Conservation (phyloP, 2,888 invertebrate genomes). For the Eupithecia insigniata region DNA sequence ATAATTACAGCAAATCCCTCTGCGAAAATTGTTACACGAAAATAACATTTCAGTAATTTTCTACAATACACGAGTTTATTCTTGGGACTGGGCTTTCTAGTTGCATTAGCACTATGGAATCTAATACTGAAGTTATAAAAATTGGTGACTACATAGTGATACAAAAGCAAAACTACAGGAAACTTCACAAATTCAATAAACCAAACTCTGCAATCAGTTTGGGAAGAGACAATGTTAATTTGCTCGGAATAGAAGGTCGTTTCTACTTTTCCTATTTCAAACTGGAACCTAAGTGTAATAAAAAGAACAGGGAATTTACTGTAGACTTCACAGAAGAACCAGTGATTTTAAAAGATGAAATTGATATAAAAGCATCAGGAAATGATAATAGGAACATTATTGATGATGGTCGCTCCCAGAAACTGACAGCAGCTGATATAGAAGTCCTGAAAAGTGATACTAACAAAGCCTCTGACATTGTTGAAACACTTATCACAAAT, state of each 20-base stretch:
- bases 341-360: constrained; percentile 81
- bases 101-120: constrained; percentile 19
- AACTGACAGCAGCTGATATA: constrained; percentile 92
- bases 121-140: constrained; percentile 72
- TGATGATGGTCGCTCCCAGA: constrained; percentile 92
- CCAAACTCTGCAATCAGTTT: constrained; percentile 85
- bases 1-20: too few relatives aligned
- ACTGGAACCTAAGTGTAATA: constrained; percentile 86
- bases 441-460: constrained; percentile 90
- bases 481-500: constrained; percentile 94
- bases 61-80: neutral
- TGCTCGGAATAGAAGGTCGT: constrained; percentile 87
- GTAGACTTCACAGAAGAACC: constrained; percentile 80
- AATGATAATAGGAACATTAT: constrained; percentile 92
- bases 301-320: constrained; percentile 83
- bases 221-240: constrained; percentile 88
- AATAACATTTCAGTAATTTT: neutral
- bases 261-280: constrained; percentile 90
- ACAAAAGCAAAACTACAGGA: constrained; percentile 90
- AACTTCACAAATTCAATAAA: constrained; percentile 89
- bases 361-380: constrained; percentile 88
- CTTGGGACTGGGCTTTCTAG: neutral
- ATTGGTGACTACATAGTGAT: constrained; percentile 90
- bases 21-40: neutral
- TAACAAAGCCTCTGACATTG: constrained; percentile 91